A percentile compares a stretch with the other conserved stretches of the same genome.
Conservation (phyloP, 2,888 invertebrate species). For the Prionchulus punctatus region DNA sequence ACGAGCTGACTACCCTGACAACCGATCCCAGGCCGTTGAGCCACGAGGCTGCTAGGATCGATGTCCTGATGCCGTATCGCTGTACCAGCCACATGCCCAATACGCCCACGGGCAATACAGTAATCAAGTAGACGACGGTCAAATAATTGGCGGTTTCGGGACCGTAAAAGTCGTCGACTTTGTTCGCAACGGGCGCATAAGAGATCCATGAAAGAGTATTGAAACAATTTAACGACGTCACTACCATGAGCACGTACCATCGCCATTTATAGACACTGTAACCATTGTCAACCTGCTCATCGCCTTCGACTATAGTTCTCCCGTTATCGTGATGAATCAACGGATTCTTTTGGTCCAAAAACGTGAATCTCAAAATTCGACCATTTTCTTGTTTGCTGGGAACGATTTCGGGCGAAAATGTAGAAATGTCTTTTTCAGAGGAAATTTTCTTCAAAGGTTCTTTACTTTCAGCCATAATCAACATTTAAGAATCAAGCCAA, state of each 20-base stretch:
- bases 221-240: slow-evolving; percentile 22
- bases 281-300: too few relatives aligned
- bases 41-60: slow-evolving; percentile 35
- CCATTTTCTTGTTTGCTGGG: too few relatives aligned
- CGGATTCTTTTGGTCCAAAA: too few relatives aligned
- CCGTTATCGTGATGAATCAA: too few relatives aligned
- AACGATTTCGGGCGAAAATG: too few relatives aligned
- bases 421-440: too few relatives aligned
- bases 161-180: slow-evolving; percentile 34
- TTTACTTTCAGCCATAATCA: too few relatives aligned
- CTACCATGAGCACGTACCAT: slow-evolving; percentile 23
- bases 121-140: slow-evolving; percentile 36
- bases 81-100: slow-evolving; percentile 38
- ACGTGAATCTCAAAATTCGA: too few relatives aligned
- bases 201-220: slow-evolving; percentile 38
- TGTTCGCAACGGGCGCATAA: slow-evolving; percentile 38
- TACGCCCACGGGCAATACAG: slow-evolving; percentile 37
- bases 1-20: slow-evolving; percentile 33
- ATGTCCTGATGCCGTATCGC: slow-evolving; percentile 33
- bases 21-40: slow-evolving; percentile 35
- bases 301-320: too few relatives aligned
- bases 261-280: slow-evolving; percentile 13
- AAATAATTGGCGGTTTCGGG: slow-evolving; percentile 32
- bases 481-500: too few relatives aligned
- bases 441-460: too few relatives aligned